A percentile compares a stretch with the other conserved stretches of the same genome.
Conservation (phyloP, 2,797 vertebrate genomes). For the Scolopax bukidnonensis region DNA sequence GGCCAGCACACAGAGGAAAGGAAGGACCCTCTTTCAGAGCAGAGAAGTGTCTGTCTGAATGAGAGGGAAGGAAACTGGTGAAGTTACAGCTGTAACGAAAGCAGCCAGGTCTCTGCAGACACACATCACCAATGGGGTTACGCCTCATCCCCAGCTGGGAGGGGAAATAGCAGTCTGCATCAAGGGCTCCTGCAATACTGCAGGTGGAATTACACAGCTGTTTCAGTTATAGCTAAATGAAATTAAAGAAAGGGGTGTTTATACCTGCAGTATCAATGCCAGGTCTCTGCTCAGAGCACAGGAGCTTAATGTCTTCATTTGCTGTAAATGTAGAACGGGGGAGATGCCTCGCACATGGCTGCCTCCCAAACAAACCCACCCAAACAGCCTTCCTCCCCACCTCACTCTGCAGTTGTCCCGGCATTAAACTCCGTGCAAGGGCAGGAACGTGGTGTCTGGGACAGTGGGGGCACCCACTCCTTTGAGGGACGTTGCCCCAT, state of each 20-base stretch:
- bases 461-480: no score
- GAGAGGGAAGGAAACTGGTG: background rate
- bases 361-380: background rate
- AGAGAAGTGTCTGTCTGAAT: fast-evolving
- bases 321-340: background rate
- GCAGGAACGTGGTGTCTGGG: background rate
- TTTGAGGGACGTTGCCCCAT: fast-evolving
- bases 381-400: background rate
- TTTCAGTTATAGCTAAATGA: background rate
- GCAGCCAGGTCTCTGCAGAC: background rate
- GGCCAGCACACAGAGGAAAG: background rate
- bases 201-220: background rate
- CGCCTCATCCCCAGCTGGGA: fast-evolving
- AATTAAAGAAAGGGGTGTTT: background rate
- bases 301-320: background rate
- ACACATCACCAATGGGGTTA: background rate
- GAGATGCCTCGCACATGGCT: background rate
- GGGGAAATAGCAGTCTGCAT: background rate
- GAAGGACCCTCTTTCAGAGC: background rate
- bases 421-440: background rate
- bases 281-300: background rate
- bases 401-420: background rate
- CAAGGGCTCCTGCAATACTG: background rate
- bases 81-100: background rate
- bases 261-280: fast-evolving